Evolutionary conservation across 2,113 vertebrate genomes (phyloP).

Genomic region (Hippolais icterina): DNA sequence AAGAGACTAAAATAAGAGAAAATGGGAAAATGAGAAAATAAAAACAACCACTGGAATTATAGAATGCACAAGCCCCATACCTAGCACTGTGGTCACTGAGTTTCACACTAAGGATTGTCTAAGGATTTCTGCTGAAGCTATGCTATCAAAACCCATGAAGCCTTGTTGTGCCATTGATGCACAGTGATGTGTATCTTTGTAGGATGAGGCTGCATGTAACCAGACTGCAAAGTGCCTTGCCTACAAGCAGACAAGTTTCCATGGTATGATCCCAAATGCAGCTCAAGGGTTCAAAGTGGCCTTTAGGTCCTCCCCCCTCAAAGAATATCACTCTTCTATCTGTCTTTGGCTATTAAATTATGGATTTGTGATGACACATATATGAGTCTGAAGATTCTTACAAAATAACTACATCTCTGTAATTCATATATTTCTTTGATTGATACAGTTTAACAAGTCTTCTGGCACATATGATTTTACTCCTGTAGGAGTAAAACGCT

Average conservation of each 20-base stretch:
- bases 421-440: neutral
- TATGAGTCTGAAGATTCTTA: neutral
- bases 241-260: neutral
- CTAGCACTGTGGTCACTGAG: neutral
- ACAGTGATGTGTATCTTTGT: neutral
- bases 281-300: neutral
- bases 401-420: neutral
- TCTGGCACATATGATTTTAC: neutral
- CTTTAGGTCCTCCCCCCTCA: neutral
- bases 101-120: neutral
- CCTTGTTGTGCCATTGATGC: neutral
- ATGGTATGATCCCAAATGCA: neutral
- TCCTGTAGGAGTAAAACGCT: neutral
- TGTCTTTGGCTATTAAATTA: neutral
- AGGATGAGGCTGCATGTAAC: neutral
- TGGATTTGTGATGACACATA: neutral
- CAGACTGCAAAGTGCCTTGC: neutral
- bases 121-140: neutral
- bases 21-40: neutral
- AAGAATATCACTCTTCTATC: neutral
- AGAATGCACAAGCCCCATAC: neutral
- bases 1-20: neutral
- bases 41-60: neutral
- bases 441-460: neutral
- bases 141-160: neutral